Base-by-base conservation (phyloP, 2,113 vertebrate genomes). In the Piaya cayana region DNA sequence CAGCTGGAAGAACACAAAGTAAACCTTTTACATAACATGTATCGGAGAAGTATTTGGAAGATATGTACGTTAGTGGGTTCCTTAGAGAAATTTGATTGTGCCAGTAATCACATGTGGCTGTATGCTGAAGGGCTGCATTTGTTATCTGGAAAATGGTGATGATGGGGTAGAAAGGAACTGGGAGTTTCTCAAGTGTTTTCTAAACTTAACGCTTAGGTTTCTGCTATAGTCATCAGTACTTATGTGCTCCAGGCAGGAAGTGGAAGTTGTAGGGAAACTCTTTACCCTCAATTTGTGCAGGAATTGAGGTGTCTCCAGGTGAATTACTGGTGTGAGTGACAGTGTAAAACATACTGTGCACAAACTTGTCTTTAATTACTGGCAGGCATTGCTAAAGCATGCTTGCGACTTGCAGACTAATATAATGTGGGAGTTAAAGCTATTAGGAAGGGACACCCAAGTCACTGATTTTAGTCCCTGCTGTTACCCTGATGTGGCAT, bases 1-100 rank as follows among this genome's bases (percentile, higher is more conserved):
- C 98, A 98, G 88, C 97, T 99, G 58, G 99, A 99, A 68, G 98
- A 99, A 79, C 99, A 99, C 94, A 99, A 99, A 96, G 98, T 98
- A 97, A 97, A 83, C 13, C 6, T 65, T 88, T 59, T 81, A 55
- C 12, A 3, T 67, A 18, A 78, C 86, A 75, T 3, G 3, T 74
- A 36, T 29, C 22, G 56, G 58, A 58, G 58, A 52, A 82, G 26
- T 77, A 23, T 76, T 72, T 72, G 50, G 36, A 30, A 9, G 29
- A 59, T 68, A 19, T 45, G 9, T 78, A 30, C 1, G 0, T 45
- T 60, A 25, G 21, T 62, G 78, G 49, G 34, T 64, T 81, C 70
- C 50, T 19, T 89, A 53, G 36, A 86, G 70, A 23, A 90, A 59
- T 42, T 63, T 36, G 26, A 10, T 59, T 76, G 60, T 50, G 17